Percentiles rank a stretch among this genome's conserved stretches.
These are phyloP conservation scores for Schizothorax lantsangensis DNA, from an alignment of 2,797 vertebrate species.

Conservation along the genomic window DNA sequence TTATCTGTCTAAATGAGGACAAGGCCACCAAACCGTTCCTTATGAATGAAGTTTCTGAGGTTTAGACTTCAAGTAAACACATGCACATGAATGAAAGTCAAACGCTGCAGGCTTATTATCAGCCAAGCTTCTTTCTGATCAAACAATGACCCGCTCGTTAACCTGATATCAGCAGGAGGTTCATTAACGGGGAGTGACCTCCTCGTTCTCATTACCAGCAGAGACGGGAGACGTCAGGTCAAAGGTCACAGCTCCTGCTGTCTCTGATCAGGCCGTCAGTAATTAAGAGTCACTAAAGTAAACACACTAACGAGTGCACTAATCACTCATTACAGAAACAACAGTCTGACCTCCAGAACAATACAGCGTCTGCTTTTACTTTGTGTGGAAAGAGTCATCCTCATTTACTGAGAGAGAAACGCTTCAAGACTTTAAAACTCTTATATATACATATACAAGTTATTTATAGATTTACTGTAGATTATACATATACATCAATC, in stretches of 20 bases:
- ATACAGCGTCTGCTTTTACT: background rate
- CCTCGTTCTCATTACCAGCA: constrained; percentile 74
- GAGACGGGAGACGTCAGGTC: constrained; percentile 64
- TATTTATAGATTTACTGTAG: background rate
- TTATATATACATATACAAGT: background rate
- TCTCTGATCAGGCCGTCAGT: constrained; percentile 74
- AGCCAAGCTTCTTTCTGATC: background rate
- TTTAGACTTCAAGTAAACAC: background rate
- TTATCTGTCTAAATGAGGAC: background rate
- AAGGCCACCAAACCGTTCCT: background rate
- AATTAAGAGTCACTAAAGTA: constrained; percentile 73
- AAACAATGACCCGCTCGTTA: constrained; percentile 52
- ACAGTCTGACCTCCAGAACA: constrained; percentile 11
- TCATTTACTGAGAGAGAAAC: background rate
- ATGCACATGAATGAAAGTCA: background rate
- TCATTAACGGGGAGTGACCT: constrained; percentile 76
- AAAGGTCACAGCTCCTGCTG: constrained; percentile 51
- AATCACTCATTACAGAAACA: constrained; percentile 67
- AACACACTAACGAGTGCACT: constrained; percentile 73
- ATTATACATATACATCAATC: background rate
- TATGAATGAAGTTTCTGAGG: background rate
- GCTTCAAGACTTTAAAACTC: background rate
- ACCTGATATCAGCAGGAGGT: constrained; percentile 70
- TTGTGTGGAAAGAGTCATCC: background rate
- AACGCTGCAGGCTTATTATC: background rate